Conservation (phyloP, 2,888 invertebrate species). For the Parelbella ahira region DNA sequence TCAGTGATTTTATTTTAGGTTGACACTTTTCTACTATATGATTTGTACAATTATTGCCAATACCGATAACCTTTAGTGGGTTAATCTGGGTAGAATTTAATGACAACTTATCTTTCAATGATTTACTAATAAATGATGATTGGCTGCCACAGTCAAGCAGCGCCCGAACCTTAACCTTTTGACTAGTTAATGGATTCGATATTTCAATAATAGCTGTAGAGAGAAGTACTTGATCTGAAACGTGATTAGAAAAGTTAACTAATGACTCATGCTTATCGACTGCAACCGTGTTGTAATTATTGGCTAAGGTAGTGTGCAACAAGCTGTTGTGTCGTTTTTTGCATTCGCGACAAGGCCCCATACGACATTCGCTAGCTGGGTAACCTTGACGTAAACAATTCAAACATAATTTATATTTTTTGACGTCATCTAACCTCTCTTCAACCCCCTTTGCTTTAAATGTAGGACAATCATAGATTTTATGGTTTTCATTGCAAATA, state of each 20-base stretch:
- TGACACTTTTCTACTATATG: constrained; percentile 9
- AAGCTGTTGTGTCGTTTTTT: neutral
- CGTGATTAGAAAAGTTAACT: constrained; percentile 3
- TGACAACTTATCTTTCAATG: constrained; percentile 23
- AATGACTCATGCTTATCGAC: too few species aligned
- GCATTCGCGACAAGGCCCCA: constrained; percentile 3
- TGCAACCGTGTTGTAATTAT: too few species aligned
- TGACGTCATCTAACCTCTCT: constrained; percentile 19
- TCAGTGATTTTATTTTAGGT: neutral
- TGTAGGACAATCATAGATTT: constrained; percentile 28
- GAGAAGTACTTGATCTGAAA: neutral
- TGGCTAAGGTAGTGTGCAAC: too few species aligned
- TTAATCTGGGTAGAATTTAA: constrained; percentile 24
- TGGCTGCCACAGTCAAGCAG: constrained; percentile 29
- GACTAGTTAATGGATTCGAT: constrained; percentile 24
- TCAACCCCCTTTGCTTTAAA: constrained; percentile 26
- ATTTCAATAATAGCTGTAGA: constrained; percentile 29
- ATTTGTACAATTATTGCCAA: constrained; percentile 22
- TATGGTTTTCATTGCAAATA: constrained; percentile 25
- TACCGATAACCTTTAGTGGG: constrained; percentile 26
- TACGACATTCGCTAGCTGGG: constrained; percentile 16
- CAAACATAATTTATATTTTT: constrained; percentile 27
- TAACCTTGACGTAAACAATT: constrained; percentile 30
- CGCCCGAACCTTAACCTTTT: constrained; percentile 24
- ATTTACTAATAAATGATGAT: constrained; percentile 29